Percentiles rank a stretch among this genome's conserved stretches.
Evolutionary conservation across 2,888 invertebrate species (phyloP).

Genomic region (Callimorpha dominula): DNA sequence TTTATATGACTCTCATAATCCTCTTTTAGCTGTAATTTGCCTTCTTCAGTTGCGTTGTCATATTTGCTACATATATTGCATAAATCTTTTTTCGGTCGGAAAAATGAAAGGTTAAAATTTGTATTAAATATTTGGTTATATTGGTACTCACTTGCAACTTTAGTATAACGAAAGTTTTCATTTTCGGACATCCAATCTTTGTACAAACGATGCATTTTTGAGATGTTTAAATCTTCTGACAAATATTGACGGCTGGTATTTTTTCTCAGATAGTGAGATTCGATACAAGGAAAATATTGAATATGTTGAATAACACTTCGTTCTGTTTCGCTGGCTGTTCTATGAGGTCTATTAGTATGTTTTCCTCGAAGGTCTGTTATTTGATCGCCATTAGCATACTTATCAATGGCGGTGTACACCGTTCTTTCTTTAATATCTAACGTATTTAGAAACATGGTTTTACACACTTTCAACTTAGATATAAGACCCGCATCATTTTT

Average conservation of each 20-base stretch:
- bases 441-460: background rate
- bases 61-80: slow-evolving; percentile 11
- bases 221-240: slow-evolving; percentile 13
- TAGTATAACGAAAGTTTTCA: too few relatives aligned
- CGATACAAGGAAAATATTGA: slow-evolving; percentile 21
- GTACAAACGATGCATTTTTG: too few relatives aligned
- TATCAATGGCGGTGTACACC: slow-evolving; percentile 17
- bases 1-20: slow-evolving; percentile 12
- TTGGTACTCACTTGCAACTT: slow-evolving; percentile 12
- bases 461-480: background rate
- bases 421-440: too few relatives aligned
- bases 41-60: background rate
- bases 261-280: slow-evolving; percentile 20
- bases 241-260: slow-evolving; percentile 20
- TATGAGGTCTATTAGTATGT: slow-evolving; percentile 19
- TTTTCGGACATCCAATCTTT: too few relatives aligned
- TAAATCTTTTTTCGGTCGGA: slow-evolving; percentile 19
- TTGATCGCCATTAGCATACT: slow-evolving; percentile 25
- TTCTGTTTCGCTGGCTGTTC: slow-evolving; percentile 17
- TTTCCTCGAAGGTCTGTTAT: slow-evolving; percentile 22
- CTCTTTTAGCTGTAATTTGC: slow-evolving; percentile 4
- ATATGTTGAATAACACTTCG: slow-evolving; percentile 20
- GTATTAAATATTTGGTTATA: slow-evolving; percentile 20
- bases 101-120: slow-evolving; percentile 19
- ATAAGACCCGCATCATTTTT: slow-evolving; percentile 17